Percentiles rank a stretch among this genome's conserved stretches.
Conservation (phyloP, 2,888 invertebrate genomes). For the Drosophila phalerata region DNA sequence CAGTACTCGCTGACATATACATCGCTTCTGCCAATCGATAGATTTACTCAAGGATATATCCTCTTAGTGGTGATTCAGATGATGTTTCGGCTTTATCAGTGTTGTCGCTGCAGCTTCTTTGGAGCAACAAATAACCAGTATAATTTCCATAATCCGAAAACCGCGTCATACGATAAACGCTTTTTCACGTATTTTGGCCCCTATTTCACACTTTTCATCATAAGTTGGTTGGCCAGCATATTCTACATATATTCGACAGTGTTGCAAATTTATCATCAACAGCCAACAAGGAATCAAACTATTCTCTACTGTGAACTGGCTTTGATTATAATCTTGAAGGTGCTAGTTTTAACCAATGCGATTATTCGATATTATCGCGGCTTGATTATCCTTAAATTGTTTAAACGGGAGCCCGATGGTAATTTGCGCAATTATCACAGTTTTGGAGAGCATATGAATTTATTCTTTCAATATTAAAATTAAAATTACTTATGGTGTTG, state of each 20-base stretch:
- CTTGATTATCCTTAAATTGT: not conserved
- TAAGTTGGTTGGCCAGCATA: slow-evolving; percentile 22
- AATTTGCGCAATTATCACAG: slow-evolving; percentile 15
- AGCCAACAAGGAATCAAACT: not conserved
- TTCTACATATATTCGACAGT: not conserved
- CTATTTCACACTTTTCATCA: slow-evolving; percentile 4
- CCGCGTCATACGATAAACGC: not conserved
- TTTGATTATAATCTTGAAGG: slow-evolving; percentile 21
- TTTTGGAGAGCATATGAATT: slow-evolving; percentile 43
- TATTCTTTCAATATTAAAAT: slow-evolving; percentile 31
- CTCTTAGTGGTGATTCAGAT: not conserved
- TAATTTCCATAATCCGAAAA: accelerated
- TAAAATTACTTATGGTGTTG: not conserved
- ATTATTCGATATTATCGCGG: slow-evolving; percentile 4
- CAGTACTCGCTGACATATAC: not conserved
- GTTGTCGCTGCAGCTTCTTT: slow-evolving; percentile 26
- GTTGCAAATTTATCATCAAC: not conserved
- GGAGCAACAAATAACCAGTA: not conserved
- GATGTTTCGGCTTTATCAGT: slow-evolving; percentile 8
- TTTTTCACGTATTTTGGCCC: not conserved
- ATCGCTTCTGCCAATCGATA: not conserved
- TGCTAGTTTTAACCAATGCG: slow-evolving; percentile 33
- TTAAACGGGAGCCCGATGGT: not conserved
- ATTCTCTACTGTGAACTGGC: not conserved
- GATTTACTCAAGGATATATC: not conserved